Evolutionary conservation across 2,888 invertebrate genomes (phyloP).

Genomic region (Drosophila diplacantha): DNA sequence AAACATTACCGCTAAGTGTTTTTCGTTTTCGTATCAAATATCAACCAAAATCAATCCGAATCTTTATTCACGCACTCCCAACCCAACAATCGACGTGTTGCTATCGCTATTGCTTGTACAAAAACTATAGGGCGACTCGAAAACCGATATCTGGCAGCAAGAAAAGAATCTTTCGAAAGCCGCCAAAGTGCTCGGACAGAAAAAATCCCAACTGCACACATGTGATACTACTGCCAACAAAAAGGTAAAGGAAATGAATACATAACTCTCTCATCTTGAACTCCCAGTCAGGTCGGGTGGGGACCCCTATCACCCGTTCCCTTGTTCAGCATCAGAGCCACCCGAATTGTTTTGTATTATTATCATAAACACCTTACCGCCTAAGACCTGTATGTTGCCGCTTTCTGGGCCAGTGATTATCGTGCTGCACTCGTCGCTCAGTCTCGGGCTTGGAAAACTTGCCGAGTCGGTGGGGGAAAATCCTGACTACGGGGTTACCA

Average conservation of each 20-base stretch:
- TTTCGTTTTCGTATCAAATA: slow-evolving; percentile 29
- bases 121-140: slow-evolving; percentile 77
- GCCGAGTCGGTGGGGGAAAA: slow-evolving; percentile 3
- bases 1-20: slow-evolving; percentile 46
- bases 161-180: slow-evolving; percentile 80
- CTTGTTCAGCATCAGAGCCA: slow-evolving; percentile 17
- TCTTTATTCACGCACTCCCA: slow-evolving; percentile 29
- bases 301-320: slow-evolving; percentile 3
- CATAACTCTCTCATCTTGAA: slow-evolving; percentile 38
- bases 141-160: slow-evolving; percentile 79
- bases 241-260: slow-evolving; percentile 75
- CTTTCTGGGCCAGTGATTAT: slow-evolving; percentile 8
- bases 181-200: slow-evolving; percentile 80
- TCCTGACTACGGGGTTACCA: neutral
- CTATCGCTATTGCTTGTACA: slow-evolving; percentile 44
- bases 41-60: slow-evolving; percentile 21
- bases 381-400: slow-evolving; percentile 24
- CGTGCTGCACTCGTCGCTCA: neutral
- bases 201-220: slow-evolving; percentile 79
- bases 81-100: slow-evolving; percentile 47
- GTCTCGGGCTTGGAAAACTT: slow-evolving; percentile 16
- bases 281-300: slow-evolving; percentile 32
- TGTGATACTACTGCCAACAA: slow-evolving; percentile 78
- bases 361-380: slow-evolving; percentile 14
- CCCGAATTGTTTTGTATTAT: slow-evolving; percentile 11